Base-by-base conservation (phyloP, 2,888 invertebrate genomes). In the Calephelis perditalis region DNA sequence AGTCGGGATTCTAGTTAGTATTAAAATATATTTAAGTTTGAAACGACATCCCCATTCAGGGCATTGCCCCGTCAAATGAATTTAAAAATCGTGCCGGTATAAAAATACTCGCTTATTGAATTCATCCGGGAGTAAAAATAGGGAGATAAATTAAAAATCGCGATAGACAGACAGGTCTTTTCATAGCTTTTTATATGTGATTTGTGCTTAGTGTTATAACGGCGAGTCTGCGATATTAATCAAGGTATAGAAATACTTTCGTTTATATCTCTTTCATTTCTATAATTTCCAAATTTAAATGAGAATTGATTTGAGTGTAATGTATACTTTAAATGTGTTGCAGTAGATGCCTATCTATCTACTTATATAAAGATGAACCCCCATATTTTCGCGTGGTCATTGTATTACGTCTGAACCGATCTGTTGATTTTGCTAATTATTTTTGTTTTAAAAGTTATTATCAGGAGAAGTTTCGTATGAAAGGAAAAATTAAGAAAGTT, bases 121-220 rank as follows among this genome's bases (percentile, higher is more conserved):
- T 36, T 52, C 52, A 52, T 35, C 52, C 35, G 52, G 35, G 52
- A 35, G 11, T 52, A 26, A 36, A 52, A 52, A 52, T 52, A 52
- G 52, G 52, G 52, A 52, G 52, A 52, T 52, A 35, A 52, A 52
- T 52, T 52, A 52, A 52, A 52, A 52, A 52, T 35, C 11, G 52
- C 35, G 52, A 52, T 52, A 52, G 52, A 52, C 10, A 52, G 35
- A 52, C 35, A 52, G 35, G 26, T 52, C 52, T 35, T 52, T 52
- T 52, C 52, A 52, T 52, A 52, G 35, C 52, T 7, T 52, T 52
- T 52, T 35, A 15, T 35, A 35, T 52, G 5, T 36, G 52, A 35
- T 52, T 52, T 11, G 35, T 35, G 49, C 49, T 10, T 49, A 26
- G 15, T 49, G 26, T 35, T 26, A 49, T 49, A 26, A 49, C 15